Evolutionary conservation across 2,797 vertebrate genomes (phyloP).

Genomic region (Ptychadena robeensis): DNA sequence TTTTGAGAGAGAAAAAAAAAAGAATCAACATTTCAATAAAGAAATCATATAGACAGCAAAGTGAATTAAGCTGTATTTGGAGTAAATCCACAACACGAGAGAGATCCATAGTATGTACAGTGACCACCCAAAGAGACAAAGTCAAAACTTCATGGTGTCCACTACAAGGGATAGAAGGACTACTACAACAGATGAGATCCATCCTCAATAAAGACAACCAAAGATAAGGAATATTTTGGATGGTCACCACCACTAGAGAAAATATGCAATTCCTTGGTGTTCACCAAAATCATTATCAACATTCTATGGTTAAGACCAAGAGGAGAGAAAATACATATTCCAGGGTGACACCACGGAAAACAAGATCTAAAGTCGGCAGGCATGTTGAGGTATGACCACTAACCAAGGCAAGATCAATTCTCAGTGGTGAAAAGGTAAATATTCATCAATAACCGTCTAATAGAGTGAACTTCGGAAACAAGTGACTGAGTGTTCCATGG

Average conservation of each 20-base stretch:
- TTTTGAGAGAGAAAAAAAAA: constrained; percentile 21
- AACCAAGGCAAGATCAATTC: background rate
- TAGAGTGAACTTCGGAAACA: background rate
- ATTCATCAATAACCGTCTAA: background rate
- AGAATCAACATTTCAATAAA: constrained; percentile 19
- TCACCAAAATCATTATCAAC: background rate
- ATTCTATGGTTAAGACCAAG: background rate
- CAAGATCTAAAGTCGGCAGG: background rate
- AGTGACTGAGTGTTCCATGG: background rate
- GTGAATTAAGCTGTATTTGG: constrained; percentile 5
- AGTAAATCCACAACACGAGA: constrained; percentile 22
- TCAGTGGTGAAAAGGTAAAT: background rate
- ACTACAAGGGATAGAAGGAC: background rate
- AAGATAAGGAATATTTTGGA: background rate
- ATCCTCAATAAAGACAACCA: background rate
- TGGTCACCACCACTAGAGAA: background rate
- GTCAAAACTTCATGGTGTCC: background rate
- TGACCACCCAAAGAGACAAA: background rate
- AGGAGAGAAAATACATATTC: constrained; percentile 4
- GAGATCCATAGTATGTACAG: constrained; percentile 1
- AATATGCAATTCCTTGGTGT: background rate
- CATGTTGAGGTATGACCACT: background rate
- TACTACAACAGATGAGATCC: background rate
- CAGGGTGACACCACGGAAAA: background rate
- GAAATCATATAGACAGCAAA: constrained; percentile 28